These are phyloP conservation scores for Parus major DNA, from an alignment of 2,113 vertebrate species.

Conservation along the genomic window DNA sequence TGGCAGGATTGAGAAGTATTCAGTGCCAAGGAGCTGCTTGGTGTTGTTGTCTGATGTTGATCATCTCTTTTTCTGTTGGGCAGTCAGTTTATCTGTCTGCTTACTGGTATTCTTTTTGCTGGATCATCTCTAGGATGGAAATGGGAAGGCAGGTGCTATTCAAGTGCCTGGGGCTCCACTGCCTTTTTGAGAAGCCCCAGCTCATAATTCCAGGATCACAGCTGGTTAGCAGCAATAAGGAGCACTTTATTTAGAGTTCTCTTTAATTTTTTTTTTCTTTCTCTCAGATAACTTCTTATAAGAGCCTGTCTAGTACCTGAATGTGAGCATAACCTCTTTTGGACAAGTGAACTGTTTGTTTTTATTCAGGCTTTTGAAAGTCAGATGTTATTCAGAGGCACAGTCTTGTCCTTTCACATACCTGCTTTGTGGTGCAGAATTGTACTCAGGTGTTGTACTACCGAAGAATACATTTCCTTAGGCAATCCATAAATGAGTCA, in stretches of 20 bases:
- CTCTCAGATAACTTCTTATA: not conserved
- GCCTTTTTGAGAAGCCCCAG: not conserved
- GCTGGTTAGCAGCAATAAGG: not conserved
- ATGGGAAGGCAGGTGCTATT: not conserved
- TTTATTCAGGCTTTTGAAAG: not conserved
- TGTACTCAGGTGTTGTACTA: not conserved
- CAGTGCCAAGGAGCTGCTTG: not conserved
- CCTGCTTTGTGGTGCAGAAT: not conserved
- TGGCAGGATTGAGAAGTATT: not conserved
- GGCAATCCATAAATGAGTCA: slow-evolving; percentile 26
- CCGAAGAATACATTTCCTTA: slow-evolving; percentile 13
- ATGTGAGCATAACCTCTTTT: not conserved
- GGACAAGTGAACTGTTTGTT: not conserved
- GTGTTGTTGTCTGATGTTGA: not conserved
- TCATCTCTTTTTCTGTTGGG: not conserved
- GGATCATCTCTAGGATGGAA: not conserved
- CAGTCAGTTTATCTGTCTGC: not conserved
- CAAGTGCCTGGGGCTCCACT: not conserved
- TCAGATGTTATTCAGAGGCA: not conserved
- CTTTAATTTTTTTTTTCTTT: not conserved
- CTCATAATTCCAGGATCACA: not conserved
- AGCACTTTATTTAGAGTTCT: not conserved
- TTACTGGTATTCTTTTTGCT: not conserved
- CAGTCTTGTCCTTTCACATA: not conserved
- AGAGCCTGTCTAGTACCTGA: not conserved